Evolutionary conservation across 1,140 invertebrate species (phyloP), one percentile per base, ranked within the genome.

Genomic region (Euwallacea similis): DNA sequence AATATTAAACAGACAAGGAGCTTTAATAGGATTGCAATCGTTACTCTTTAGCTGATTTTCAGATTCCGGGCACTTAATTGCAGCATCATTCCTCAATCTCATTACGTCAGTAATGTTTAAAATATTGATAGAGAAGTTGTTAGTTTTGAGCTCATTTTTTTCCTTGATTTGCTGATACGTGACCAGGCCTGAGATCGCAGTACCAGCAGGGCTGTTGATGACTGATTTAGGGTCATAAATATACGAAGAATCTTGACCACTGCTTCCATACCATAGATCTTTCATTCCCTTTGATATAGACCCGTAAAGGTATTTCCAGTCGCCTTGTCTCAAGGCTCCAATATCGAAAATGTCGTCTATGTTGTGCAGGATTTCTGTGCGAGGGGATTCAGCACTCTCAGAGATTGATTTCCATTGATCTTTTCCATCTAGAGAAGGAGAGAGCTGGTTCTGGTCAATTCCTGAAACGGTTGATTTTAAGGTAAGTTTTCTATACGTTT

Each of bases 231-330:
- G 78, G 65, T 85, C 81, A 60, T 86, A 86, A 16, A 71, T 58
- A 7, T 83, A 79, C 6, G 71, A 47, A 6, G 68, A 21, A 2
- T 79, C 75, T 42, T 79, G 78, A 9, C 87, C 87, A 0, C 81
- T 78, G 16, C 88, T 86, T n/a, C 87, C 88, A 76, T 87, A 86
- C 86, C 89, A 88, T 4, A 76, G 75, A 73, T 88, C 85, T 61
- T 79, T 83, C 13, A 78, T 75, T 0, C 85, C 85, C 7, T 82
- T 74, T 10, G 77, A 72, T 0, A 80, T 82, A 2, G 83, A 86
- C 71, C 92, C 92, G 60, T 87, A 86, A 0, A 94, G 76, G 69
- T 93, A 87, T 80, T 95, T 95, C 84, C 87, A 94, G 63, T 90
- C 84, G 6, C 87, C 89, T 62, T 83, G 75, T 69, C 90, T 82